Base-by-base conservation (phyloP, 2,113 vertebrate genomes). In the Oreocharis arfaki region DNA sequence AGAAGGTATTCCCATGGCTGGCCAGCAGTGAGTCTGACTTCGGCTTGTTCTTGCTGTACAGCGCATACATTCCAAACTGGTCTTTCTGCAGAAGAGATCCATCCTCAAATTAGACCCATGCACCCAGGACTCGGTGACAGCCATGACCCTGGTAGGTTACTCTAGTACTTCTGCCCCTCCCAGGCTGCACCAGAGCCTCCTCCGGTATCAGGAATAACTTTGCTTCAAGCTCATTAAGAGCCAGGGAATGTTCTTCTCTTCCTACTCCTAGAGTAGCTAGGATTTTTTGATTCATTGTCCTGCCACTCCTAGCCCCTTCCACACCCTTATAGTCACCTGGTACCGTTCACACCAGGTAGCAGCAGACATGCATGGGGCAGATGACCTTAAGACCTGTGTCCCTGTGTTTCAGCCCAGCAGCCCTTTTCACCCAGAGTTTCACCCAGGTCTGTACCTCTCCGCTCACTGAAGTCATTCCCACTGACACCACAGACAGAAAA, bases 11-110 rank as follows among this genome's bases (percentile, higher is more conserved):
- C 26, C 98, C 98, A 12, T 98, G 98, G 94, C 98, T 99, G 90
- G 98, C 98, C 94, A 99, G 97, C 85, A 99, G 95, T 0, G 97
- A 96, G 53, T 99, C 98, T 0, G 98, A 99, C 83, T 98, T 98
- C 0, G 98, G 98, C 78, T 99, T 99, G 87, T 99, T 99, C 97
- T 98, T 99, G 97, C 98, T 99, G 47, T 99, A 99, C 71, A 99
- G 90, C 0, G 98, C 98, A 1, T 99, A 99, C 98, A 99, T 97
- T 89, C 98, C 98, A 95, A 99, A 99, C 96, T 98, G 98, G 97
- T 98, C 98, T 88, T 98, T 98, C 98, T 99, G 96, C 60, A 97
- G 91, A 35, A 89, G 79, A 77, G 70, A 97, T 23, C 23, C 50
- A 96, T 5, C 59, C 39, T 33, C 0, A 0, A 1, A 9, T 93